phyloP scores from a whole-genome alignment of 1,140 invertebrate genomes.

The Homarus americanus region DNA sequence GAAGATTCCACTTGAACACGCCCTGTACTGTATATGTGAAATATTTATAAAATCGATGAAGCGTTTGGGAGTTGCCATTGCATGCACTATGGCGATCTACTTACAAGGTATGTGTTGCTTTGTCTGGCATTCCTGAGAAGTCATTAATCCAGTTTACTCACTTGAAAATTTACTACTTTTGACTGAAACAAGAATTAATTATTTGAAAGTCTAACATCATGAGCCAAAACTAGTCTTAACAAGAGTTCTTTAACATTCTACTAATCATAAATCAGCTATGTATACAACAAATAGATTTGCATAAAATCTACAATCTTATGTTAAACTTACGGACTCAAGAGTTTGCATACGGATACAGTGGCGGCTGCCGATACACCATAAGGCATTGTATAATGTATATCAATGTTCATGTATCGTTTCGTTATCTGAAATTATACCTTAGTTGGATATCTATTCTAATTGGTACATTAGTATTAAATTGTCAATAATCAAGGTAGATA shows the following conservation, averaged over 20 bases:
- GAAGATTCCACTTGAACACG: not conserved
- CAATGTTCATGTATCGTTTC: too few species aligned
- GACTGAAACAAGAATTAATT: not conserved
- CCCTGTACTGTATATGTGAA: not conserved
- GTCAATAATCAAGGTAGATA: not conserved
- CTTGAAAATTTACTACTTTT: not conserved
- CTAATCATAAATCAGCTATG: too few species aligned
- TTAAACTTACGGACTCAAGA: too few species aligned
- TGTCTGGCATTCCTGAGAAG: not conserved
- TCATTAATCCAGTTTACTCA: not conserved
- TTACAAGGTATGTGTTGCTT: not conserved
- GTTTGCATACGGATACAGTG: too few species aligned
- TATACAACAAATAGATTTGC: too few species aligned
- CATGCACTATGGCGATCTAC: not conserved
- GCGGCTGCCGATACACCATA: too few species aligned
- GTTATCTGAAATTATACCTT: too few species aligned
- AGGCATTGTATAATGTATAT: too few species aligned
- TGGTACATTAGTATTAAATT: not conserved
- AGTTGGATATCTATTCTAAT: not conserved
- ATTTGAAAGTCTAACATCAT: not conserved
- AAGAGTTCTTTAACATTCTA: too few species aligned
- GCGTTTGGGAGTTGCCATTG: not conserved
- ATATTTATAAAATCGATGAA: slow-evolving; percentile 25
- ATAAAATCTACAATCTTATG: too few species aligned
- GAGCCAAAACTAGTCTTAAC: too few species aligned